Base-by-base conservation (phyloP, 2,797 vertebrate species). In the Serranus cabrilla region DNA sequence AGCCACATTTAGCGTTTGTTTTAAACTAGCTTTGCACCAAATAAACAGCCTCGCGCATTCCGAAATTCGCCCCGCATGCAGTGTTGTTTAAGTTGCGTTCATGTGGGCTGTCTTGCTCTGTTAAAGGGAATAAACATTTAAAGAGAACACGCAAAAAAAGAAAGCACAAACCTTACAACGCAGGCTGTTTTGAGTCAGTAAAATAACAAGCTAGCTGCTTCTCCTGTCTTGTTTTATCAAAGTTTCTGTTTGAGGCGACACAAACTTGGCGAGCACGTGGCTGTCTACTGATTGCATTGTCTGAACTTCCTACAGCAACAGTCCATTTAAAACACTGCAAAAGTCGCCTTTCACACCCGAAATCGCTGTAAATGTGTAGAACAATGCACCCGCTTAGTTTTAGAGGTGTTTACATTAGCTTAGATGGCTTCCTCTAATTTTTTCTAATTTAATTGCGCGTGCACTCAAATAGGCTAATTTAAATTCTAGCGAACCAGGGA, bases 221-320 rank as follows among this genome's bases (percentile, higher is more conserved):
- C 4, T 13, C 62, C 12, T 49, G 60, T 23, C 21, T 54, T 13
- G 43, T 56, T 81, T 59, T 71, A 60, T 82, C 58, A 62, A 31
- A 59, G 25, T 77, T 86, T 86, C 54, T 82, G 69, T 89, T 80
- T 62, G 81, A 76, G 56, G 70, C 78, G 60, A 89, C 63, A 52
- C 85, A 90, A 87, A 89, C 86, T 79, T 78, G 54, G 31, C 71
- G 94, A 95, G 94, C 95, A 96, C 95, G 94, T 95, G 94, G 95
- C 89, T 94, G 89, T 90, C 85, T 85, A 76, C 76, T 87, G 82
- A 82, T 86, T 82, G 93, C 93, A 95, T 95, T 95, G 95, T 96
- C 87, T 93, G 68, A 80, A 93, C 90, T 91, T 93, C 86, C 87
- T 85, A 85, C 71, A 87, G 87, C 81, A 91, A 91, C 82, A 91